Evolutionary conservation across 2,113 vertebrate genomes (phyloP).

Genomic region (Perognathus longimembris): DNA sequence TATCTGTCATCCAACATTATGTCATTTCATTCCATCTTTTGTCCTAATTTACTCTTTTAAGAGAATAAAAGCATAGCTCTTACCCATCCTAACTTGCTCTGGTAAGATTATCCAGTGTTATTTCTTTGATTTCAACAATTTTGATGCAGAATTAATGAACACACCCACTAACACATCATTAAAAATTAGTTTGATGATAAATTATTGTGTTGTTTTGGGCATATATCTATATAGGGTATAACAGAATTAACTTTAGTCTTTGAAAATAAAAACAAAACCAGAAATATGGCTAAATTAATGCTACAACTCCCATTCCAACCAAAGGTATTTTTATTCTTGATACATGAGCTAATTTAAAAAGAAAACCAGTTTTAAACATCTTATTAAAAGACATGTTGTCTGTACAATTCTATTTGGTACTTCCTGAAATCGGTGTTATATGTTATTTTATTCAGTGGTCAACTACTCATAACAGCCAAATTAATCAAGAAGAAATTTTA

Average conservation of each 20-base stretch:
- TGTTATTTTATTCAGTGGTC: not conserved
- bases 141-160: not conserved
- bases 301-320: not conserved
- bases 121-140: not conserved
- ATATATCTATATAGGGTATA: not conserved
- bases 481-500: not conserved
- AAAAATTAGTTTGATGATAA: slow-evolving; percentile 11
- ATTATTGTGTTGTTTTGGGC: not conserved
- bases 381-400: not conserved
- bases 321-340: not conserved
- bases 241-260: not conserved
- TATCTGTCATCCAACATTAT: not conserved
- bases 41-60: not conserved
- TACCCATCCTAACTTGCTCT: not conserved
- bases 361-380: not conserved
- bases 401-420: not conserved
- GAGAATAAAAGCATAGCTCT: not conserved
- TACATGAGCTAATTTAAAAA: not conserved
- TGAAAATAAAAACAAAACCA: not conserved
- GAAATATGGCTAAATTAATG: not conserved
- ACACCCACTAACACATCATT: not conserved
- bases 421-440: not conserved
- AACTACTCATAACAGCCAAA: not conserved
- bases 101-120: not conserved
- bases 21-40: not conserved